Evolutionary conservation across 2,888 invertebrate genomes (phyloP), one percentile per base, ranked within the genome.

Genomic region (Sarcophaga rosellei): DNA sequence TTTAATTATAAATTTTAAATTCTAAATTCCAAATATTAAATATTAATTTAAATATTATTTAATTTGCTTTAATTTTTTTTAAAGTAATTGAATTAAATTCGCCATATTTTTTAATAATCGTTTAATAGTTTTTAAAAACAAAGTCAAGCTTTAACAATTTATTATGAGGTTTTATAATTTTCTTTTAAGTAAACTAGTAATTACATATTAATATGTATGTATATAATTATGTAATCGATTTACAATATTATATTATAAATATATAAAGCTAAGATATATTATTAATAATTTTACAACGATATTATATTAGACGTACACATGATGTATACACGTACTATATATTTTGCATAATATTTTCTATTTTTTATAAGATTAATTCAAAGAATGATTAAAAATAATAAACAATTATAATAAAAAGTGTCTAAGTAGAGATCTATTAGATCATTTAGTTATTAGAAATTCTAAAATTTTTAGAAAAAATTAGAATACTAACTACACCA

Each of bases 91-190:
- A 61, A 23, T 4, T 25, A 70, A 20, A 62, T 66, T 66, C 15
- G n/a, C 11, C 20, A 61, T n/a, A 21, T 65, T 65, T 65, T 65
- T 65, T 65, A 17, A 35, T 35, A 35, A n/a, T 1, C 35, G 35
- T 35, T 35, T 35, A 35, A 35, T 35, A 35, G 35, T 35, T 35
- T 35, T 35, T 35, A 4, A 21, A 68, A 68, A 47, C 47, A 5
- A 68, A 68, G 12, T 35, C n/a, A 81, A 81, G 81, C 81, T 81
- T 81, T 81, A 75, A 53, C n/a, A 35, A 75, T 44, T 68, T 61
- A 23, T 21, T 44, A 45, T 61, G 12, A 8, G 20, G 25, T 61
- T 35, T 72, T 59, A 35, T 61, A 17, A 15, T 65, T 21, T 15
- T 10, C 10, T 35, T 35, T 35, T 35, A 35, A 44, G 10, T 66